phyloP scores from a whole-genome alignment of 2,888 invertebrate species.

The Eurytoma adleriae region DNA sequence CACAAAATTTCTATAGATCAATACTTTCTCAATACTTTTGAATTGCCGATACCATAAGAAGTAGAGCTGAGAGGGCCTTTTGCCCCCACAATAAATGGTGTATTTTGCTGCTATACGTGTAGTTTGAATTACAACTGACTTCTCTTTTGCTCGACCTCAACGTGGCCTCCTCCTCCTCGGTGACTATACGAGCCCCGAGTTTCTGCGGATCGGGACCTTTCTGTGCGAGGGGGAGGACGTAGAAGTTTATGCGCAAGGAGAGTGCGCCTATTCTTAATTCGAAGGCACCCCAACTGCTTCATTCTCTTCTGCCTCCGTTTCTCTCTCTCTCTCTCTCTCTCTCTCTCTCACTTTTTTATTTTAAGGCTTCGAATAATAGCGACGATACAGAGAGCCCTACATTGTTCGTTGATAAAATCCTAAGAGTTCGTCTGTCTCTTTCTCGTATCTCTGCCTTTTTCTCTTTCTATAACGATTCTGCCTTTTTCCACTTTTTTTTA shows the following conservation, averaged over 20 bases:
- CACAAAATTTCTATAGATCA: background rate
- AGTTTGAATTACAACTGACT: slow-evolving; percentile 26
- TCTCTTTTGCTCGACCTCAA: slow-evolving; percentile 3
- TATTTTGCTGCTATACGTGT: background rate
- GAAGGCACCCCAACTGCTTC: background rate
- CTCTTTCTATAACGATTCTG: background rate
- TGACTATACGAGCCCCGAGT: slow-evolving; percentile 8
- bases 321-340: background rate
- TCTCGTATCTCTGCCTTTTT: background rate
- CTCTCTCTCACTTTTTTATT: background rate
- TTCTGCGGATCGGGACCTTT: background rate
- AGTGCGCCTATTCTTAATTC: slow-evolving; percentile 13
- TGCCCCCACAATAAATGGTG: background rate
- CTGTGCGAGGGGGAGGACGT: slow-evolving; percentile 3
- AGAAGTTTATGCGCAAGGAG: background rate
- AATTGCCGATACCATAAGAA: background rate
- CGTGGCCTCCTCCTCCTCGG: background rate
- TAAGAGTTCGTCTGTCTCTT: slow-evolving; percentile 16
- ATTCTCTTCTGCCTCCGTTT: background rate
- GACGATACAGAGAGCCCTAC: slow-evolving; percentile 11
- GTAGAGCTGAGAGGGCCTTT: background rate
- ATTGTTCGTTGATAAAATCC: slow-evolving; percentile 42
- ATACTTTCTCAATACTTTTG: background rate
- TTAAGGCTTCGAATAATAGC: slow-evolving; percentile 7
- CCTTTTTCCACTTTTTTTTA: slow-evolving; percentile 12